Base-by-base conservation (phyloP, 1,140 invertebrate species). In the Bombus soroeensis region DNA sequence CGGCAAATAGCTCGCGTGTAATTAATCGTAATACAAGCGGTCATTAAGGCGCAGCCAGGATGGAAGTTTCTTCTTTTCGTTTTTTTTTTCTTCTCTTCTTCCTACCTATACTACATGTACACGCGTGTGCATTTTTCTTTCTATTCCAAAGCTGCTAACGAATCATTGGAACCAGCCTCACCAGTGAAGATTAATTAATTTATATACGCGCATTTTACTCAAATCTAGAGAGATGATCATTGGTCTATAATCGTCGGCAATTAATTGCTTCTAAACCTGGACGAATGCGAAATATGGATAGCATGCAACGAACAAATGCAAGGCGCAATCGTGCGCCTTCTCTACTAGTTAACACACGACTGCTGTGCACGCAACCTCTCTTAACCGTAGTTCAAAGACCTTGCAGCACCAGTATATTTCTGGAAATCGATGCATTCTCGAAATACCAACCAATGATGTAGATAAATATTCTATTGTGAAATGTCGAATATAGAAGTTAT, bases 321-420 rank as follows among this genome's bases (percentile, higher is more conserved):
- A 32, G 37, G 34, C 32, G 22, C n/a, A 41, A 81, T 71, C 34
- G 47, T 43, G 6, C 1, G 34, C 15, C 32, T 47, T 70, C 47
- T 57, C 66, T 57, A 53, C 66, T 71, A 57, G 34, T 34, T 59
- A 81, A 37, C n/a, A 25, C 71, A 41, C 15, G 8, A 41, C 39
- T n/a, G 25, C 43, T 41, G n/a, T 43, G 53, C 41, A 41, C 59
- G 28, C 41, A 64, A 22, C 71, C 78, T 85, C 88, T 89, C 87
- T 22, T 41, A 25, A 75, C n/a, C 70, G 32, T 76, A 66, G 89
- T 90, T 90, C 89, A 90, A 90, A 88, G 89, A 90, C 89, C 89
- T 73, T 64, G 62, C 22, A 53, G 47, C 59, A n/a, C 28, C 59
- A 83, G 81, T 88, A 84, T 91, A 91, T 91, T 90, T 91, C 81